These are phyloP conservation scores for Lasiurus cinereus DNA, from an alignment of 2,113 vertebrate genomes.

Conservation along the genomic window DNA sequence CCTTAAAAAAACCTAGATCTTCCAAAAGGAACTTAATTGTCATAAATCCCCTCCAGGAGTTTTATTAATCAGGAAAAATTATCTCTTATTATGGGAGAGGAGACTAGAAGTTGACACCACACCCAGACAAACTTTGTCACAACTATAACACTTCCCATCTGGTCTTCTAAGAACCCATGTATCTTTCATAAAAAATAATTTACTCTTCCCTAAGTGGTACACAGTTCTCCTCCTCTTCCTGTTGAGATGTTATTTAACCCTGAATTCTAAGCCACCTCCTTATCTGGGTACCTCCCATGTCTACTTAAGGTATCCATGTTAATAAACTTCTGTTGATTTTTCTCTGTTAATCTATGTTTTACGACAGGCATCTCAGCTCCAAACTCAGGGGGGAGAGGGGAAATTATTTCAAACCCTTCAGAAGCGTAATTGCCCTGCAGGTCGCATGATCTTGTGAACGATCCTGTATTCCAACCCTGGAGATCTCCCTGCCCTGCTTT, in stretches of 20 bases:
- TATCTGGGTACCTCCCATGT: neutral
- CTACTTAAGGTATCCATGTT: neutral
- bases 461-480: neutral
- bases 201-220: neutral
- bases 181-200: neutral
- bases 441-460: neutral
- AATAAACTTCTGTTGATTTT: neutral
- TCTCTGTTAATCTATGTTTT: neutral
- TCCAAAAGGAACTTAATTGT: neutral
- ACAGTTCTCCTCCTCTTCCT: neutral
- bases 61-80: neutral
- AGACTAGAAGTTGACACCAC: neutral
- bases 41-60: neutral
- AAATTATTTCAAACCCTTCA: neutral
- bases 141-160: neutral
- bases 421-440: neutral
- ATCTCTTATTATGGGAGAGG: neutral
- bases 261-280: neutral
- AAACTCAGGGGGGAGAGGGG: neutral
- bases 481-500: neutral
- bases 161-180: neutral
- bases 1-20: neutral
- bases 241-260: neutral
- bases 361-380: neutral
- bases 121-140: neutral